These are phyloP conservation scores for Penaeus chinensis DNA, from an alignment of 1,140 invertebrate species.

Conservation along the genomic window DNA sequence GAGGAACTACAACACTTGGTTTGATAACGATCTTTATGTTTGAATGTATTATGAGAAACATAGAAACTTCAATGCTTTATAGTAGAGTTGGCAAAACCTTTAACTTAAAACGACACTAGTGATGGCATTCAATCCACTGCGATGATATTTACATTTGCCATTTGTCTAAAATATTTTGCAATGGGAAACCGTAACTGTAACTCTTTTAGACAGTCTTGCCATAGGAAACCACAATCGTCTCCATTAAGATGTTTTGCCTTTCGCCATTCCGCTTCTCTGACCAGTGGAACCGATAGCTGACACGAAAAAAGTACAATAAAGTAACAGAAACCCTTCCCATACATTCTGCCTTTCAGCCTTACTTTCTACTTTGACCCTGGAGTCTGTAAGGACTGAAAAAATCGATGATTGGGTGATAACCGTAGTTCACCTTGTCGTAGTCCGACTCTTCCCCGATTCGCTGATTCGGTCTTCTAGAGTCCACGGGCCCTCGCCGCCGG, in stretches of 20 bases:
- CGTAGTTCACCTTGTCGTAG: conserved; percentile 76
- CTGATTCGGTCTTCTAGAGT: conserved; percentile 17
- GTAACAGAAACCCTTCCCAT: background rate
- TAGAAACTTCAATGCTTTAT: too few species aligned
- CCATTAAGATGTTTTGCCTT: background rate
- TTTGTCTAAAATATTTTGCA: too few species aligned
- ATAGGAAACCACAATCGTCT: background rate
- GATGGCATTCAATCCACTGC: too few species aligned
- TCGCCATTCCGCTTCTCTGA: background rate
- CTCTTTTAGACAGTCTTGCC: background rate
- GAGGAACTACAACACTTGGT: too few species aligned
- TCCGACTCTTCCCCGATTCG: conserved; percentile 12
- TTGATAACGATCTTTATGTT: too few species aligned
- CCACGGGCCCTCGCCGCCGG: background rate
- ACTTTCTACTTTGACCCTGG: conserved; percentile 11
- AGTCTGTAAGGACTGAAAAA: conserved; percentile 73
- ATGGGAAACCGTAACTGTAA: too few species aligned
- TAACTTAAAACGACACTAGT: too few species aligned
- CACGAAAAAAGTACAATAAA: conserved; percentile 1
- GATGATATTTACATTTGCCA: too few species aligned
- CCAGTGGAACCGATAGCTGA: background rate
- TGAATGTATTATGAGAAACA: too few species aligned
- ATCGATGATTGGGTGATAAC: conserved; percentile 86
- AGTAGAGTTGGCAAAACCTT: too few species aligned
- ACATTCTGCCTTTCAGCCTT: background rate